A percentile compares a stretch with the other conserved stretches of the same genome.
These are phyloP conservation scores for Drosophila mercatorum DNA, from an alignment of 2,888 invertebrate species.

Conservation along the genomic window DNA sequence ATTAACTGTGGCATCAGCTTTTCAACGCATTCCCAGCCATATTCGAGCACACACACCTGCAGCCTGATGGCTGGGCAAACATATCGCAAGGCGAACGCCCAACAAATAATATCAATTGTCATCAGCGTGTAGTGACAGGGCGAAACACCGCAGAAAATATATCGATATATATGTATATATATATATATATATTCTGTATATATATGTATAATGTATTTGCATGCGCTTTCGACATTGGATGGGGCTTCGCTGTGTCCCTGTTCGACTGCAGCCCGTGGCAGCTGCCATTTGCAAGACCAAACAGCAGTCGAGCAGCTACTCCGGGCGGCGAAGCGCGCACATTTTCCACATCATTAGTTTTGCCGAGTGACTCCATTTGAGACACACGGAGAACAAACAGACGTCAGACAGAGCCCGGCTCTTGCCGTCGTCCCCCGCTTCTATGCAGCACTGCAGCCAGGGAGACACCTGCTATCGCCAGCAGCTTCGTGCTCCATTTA, in stretches of 20 bases:
- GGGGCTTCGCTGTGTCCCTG: constrained; percentile 17
- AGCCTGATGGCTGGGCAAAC: constrained; percentile 37
- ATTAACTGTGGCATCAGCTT: constrained; percentile 28
- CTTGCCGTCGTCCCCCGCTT: neutral
- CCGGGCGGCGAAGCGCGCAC: constrained; percentile 52
- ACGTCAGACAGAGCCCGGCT: constrained; percentile 7
- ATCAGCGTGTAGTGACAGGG: constrained; percentile 53
- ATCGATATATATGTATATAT: constrained; percentile 9
- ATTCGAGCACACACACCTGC: constrained; percentile 21
- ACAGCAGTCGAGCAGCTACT: constrained; percentile 45
- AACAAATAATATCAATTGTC: constrained; percentile 78
- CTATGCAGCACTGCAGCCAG: constrained; percentile 53
- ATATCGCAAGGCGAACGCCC: constrained; percentile 53
- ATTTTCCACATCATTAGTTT: constrained; percentile 82
- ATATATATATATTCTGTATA: neutral
- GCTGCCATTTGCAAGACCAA: constrained; percentile 54
- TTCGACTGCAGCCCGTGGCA: constrained; percentile 25
- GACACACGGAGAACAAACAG: constrained; percentile 55
- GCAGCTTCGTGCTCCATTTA: constrained; percentile 73
- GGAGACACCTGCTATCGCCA: constrained; percentile 32
- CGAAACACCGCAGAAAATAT: neutral
- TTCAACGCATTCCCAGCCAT: neutral
- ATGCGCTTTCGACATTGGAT: constrained; percentile 54
- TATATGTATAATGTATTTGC: constrained; percentile 36
- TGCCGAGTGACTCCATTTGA: constrained; percentile 77